Base-by-base conservation (phyloP, 30 jellyfish, hydroid and myxozoan genomes). In the Nemopilema nomurai region DNA sequence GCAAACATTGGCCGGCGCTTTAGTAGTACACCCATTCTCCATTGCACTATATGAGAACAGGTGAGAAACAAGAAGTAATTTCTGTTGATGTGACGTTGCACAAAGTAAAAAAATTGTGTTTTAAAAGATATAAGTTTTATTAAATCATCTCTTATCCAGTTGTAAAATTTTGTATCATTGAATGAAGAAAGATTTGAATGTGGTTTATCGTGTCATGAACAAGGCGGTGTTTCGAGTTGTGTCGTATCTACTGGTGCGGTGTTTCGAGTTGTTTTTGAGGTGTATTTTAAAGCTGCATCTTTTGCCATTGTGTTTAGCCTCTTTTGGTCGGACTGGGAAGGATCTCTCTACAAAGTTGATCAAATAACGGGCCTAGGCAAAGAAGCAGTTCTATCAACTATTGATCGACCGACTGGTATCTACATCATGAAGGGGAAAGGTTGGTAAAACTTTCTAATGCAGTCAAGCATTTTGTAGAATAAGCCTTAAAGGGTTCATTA, bases 291-390 rank as follows among this genome's bases (percentile, higher is more conserved):
- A n/a, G n/a, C n/a, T n/a, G n/a, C n/a, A n/a, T n/a, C n/a, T n/a
- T n/a, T n/a, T n/a, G n/a, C n/a, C n/a, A n/a, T n/a, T n/a, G n/a
- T n/a, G n/a, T n/a, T 71, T 63, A 83, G 92, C 50, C 31, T 84
- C 4, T 84, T 53, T 62, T 84, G 93, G 93, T 67, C 93, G 9
- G 93, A 84, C 49, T 84, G 93, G 93, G 87, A 23, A 24, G 93
- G 93, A 17, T 17, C 69, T 72, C 69, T 84, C 24, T 51, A 69
- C 26, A 74, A 64, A 74, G 93, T 75, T 4, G 93, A 84, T 53
- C 73, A 84, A 53, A 22, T 22, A 17, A 69, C 96, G 21, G 96
- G 96, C n/a, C 22, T 62, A 50, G 74, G 80, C 41, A 51, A 64
- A 28, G 64, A 76, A 72, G 51, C 31, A 21, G 32, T 87, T 0